Conservation (phyloP, 1,140 invertebrate genomes). For the Apolygus lucorum region DNA sequence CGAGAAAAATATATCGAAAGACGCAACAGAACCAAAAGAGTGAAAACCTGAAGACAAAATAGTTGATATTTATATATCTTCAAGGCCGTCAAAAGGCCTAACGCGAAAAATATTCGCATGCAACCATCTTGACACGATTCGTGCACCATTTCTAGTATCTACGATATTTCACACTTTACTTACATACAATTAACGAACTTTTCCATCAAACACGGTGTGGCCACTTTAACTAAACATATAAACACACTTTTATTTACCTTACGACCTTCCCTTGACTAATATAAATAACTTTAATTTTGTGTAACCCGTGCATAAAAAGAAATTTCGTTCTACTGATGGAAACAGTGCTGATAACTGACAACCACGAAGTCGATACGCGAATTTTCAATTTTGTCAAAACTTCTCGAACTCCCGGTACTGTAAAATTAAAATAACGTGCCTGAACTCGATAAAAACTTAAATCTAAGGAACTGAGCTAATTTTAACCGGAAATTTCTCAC, state of each 20-base stretch:
- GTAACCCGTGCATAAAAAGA: slow-evolving; percentile 38
- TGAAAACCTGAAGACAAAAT: not conserved
- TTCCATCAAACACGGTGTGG: not conserved
- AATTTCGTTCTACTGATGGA: slow-evolving; percentile 37
- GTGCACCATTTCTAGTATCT: slow-evolving; percentile 31
- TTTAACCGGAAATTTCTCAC: not conserved
- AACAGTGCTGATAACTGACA: slow-evolving; percentile 32
- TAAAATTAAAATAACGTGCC: not conserved
- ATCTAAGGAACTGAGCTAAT: not conserved
- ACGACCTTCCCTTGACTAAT: slow-evolving; percentile 29
- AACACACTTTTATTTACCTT: slow-evolving; percentile 29
- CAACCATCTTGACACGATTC: slow-evolving; percentile 39
- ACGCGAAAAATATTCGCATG: slow-evolving; percentile 37
- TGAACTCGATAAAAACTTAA: slow-evolving; percentile 1
- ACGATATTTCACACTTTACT: slow-evolving; percentile 32
- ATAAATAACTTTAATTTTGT: slow-evolving; percentile 37
- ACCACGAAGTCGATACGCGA: slow-evolving; percentile 2
- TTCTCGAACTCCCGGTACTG: not conserved
- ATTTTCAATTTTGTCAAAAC: not conserved
- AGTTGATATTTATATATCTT: slow-evolving; percentile 22
- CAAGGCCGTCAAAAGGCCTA: slow-evolving; percentile 34
- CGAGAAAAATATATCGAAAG: not conserved
- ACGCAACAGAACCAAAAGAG: not conserved
- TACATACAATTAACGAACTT: slow-evolving; percentile 26
- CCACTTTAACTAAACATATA: slow-evolving; percentile 12